Base-by-base conservation (phyloP, 2,888 invertebrate genomes). In the Chymomyza amoena region DNA sequence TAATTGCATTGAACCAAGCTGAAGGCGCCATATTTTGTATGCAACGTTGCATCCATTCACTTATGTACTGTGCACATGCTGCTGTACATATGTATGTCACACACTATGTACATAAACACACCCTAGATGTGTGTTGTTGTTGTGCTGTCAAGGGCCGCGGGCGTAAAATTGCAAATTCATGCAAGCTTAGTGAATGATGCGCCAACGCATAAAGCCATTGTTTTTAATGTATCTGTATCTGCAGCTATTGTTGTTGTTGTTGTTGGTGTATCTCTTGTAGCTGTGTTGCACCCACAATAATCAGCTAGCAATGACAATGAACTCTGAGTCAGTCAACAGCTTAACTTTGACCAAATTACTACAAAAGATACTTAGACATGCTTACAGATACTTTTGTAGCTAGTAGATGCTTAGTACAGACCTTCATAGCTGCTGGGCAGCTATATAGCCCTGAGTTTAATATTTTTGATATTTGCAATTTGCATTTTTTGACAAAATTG, bases 131-230 rank as follows among this genome's bases (percentile, higher is more conserved):
- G 25, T 59, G n/a, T 32, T 54, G 45, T 25, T 28, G 50, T 16
- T 57, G 25, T 59, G n/a, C 51, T 54, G 45, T 25, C 45, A 59
- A 59, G 59, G 36, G 32, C 57, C 18, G 66, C 15, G 66, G 74
- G 70, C 69, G 68, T 65, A 28, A 51, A 72, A 70, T 68, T 68
- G 82, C 80, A 73, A 69, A 70, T 76, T 67, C 70, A 69, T 75
- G 76, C 73, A 52, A 57, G 66, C 51, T 15, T 52, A 57, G 52
- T 18, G 57, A 25, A 57, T 25, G 57, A 20, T 57, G 54, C 16
- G 57, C 57, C 57, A 57, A 57, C 57, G 57, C 57, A 57, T 45
- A 45, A 45, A 45, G 39, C 39, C 39, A 45, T 45, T 45, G 39
- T 45, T 45, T 45, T 45, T 45, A 45, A 13, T 45, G 39, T 45